phyloP scores from a whole-genome alignment of 2,888 invertebrate species.

The Lamproptera curius region DNA sequence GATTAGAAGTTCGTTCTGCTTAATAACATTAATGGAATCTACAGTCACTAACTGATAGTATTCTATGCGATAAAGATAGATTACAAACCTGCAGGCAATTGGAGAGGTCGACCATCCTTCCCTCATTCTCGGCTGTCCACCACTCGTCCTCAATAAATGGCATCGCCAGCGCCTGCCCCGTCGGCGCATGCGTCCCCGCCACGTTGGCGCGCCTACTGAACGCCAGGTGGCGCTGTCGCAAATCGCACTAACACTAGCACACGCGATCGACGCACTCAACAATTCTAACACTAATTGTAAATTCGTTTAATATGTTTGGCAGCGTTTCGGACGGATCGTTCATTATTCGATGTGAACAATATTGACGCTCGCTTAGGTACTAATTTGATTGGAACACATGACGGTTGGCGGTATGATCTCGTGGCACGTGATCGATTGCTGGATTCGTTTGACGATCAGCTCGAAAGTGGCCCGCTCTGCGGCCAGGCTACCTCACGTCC shows the following conservation, averaged over 20 bases:
- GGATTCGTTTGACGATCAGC: slow-evolving; percentile 28
- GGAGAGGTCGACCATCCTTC: slow-evolving; percentile 94
- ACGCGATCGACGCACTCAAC: slow-evolving; percentile 45
- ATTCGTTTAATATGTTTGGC: slow-evolving; percentile 73
- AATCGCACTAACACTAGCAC: slow-evolving; percentile 41
- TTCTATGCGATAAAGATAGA: no score
- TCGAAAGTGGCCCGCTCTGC: slow-evolving; percentile 28
- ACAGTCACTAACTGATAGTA: no score
- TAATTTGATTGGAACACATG: slow-evolving; percentile 63
- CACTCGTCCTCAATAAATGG: slow-evolving; percentile 98
- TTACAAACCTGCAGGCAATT: slow-evolving; percentile 88
- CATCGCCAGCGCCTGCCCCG: slow-evolving; percentile 87
- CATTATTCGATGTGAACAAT: slow-evolving; percentile 65
- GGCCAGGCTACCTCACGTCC: slow-evolving; percentile 73
- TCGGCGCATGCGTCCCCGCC: slow-evolving; percentile 82
- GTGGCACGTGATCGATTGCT: slow-evolving; percentile 33
- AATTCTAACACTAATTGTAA: slow-evolving; percentile 55
- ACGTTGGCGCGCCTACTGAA: slow-evolving; percentile 67
- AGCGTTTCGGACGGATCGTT: slow-evolving; percentile 71
- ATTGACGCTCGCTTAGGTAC: slow-evolving; percentile 54
- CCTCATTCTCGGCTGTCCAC: slow-evolving; percentile 97
- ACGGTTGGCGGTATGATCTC: slow-evolving; percentile 28
- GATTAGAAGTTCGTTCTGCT: no score
- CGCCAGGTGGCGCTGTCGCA: slow-evolving; percentile 60
- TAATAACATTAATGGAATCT: no score